Conservation (phyloP, 1,140 invertebrate species). For the Bombus breviceps region DNA sequence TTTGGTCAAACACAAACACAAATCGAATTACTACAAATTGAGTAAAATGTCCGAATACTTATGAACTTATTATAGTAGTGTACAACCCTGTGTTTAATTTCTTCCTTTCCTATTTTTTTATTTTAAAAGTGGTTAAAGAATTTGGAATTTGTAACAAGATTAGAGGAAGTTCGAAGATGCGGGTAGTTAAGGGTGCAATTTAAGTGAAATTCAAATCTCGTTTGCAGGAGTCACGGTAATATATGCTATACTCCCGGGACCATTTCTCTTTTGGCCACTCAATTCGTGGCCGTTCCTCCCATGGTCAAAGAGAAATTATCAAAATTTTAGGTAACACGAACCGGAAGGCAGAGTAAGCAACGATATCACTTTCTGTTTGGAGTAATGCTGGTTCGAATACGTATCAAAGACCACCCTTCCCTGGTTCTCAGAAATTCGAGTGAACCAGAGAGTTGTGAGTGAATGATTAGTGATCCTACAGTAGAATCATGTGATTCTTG, state of each 20-base stretch:
- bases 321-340: constrained; percentile 8
- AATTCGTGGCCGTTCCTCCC: not conserved
- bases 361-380: constrained; percentile 2
- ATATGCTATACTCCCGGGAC: not conserved
- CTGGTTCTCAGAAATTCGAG: not conserved
- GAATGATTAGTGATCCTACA: not conserved
- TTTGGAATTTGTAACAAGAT: constrained; percentile 3
- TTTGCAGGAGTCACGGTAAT: not conserved
- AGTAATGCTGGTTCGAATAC: not conserved
- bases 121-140: not conserved
- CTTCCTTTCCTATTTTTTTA: not conserved
- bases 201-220: not conserved
- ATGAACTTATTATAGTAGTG: too few species aligned
- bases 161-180: constrained; percentile 30
- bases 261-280: constrained; percentile 24
- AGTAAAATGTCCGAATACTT: too few species aligned
- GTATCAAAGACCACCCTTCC: not conserved
- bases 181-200: not conserved
- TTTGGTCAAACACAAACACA: too few species aligned
- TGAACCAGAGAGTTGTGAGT: not conserved
- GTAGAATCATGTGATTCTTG: too few species aligned
- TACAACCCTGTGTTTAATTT: not conserved
- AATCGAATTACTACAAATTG: too few species aligned
- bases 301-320: constrained; percentile 51
- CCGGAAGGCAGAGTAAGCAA: not conserved